Percentiles rank a stretch among this genome's conserved stretches.
Evolutionary conservation across 2,113 vertebrate genomes (phyloP).

Genomic region (Patagioenas fasciata): DNA sequence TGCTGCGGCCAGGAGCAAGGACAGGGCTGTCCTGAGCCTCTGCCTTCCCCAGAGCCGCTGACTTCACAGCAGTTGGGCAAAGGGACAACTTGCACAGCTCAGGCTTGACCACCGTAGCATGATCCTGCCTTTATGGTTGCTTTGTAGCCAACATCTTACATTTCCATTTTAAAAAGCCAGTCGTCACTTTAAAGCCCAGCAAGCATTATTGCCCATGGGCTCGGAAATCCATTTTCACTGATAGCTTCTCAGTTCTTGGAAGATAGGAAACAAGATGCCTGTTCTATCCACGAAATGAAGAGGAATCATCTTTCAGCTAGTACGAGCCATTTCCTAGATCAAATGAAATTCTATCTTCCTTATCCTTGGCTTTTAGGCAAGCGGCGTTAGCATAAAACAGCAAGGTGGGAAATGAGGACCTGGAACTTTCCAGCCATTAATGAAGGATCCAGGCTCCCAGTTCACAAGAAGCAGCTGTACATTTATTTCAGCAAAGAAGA

Average conservation of each 20-base stretch:
- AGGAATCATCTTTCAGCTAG: constrained; percentile 17
- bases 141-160: background rate
- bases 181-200: background rate
- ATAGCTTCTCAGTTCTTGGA: background rate
- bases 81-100: background rate
- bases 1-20: background rate
- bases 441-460: background rate
- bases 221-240: background rate
- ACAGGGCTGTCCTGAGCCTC: background rate
- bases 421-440: background rate
- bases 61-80: background rate
- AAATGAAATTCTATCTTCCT: constrained; percentile 31
- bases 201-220: background rate
- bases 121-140: background rate
- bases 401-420: background rate
- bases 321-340: constrained; percentile 18
- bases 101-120: background rate
- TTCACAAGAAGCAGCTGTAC: background rate
- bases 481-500: background rate
- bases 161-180: background rate
- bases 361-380: background rate
- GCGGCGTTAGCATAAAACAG: background rate
- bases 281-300: background rate
- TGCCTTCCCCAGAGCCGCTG: background rate
- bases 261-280: background rate